phyloP scores from a whole-genome alignment of 2,888 invertebrate species.

The Pammene fasciana region DNA sequence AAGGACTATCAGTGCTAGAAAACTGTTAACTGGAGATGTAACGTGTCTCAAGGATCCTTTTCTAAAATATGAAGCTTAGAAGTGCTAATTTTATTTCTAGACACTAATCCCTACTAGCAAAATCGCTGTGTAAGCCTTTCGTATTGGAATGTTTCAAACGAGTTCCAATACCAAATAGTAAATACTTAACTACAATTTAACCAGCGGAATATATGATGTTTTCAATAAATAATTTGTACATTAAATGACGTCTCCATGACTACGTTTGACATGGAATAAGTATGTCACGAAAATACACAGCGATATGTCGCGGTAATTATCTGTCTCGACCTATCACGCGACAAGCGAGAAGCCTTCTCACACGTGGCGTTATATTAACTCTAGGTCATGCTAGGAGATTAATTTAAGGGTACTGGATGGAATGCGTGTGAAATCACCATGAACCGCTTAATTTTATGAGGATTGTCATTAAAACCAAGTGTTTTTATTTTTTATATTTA shows the following conservation, averaged over 20 bases:
- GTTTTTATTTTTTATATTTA: not conserved
- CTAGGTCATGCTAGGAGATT: not conserved
- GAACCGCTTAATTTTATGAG: not conserved
- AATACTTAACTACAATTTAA: not conserved
- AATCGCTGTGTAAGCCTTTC: no score
- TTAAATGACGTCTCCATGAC: conserved; percentile 12
- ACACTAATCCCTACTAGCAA: no score
- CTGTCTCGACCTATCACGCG: conserved; percentile 27
- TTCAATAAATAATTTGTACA: not conserved
- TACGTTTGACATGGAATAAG: conserved; percentile 6
- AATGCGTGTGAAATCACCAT: conserved; percentile 3
- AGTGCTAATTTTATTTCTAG: no score
- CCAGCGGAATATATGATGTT: not conserved
- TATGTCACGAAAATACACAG: conserved; percentile 5
- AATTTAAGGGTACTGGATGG: not conserved
- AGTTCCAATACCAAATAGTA: not conserved
- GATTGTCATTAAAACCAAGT: not conserved
- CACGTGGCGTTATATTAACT: not conserved
- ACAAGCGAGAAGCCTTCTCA: not conserved
- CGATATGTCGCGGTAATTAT: conserved; percentile 21
- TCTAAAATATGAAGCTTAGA: no score
- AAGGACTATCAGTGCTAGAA: no score
- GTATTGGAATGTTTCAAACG: not conserved
- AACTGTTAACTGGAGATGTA: no score
- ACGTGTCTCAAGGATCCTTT: no score